Conservation (phyloP, 2,797 vertebrate genomes). For the Chelmon rostratus region DNA sequence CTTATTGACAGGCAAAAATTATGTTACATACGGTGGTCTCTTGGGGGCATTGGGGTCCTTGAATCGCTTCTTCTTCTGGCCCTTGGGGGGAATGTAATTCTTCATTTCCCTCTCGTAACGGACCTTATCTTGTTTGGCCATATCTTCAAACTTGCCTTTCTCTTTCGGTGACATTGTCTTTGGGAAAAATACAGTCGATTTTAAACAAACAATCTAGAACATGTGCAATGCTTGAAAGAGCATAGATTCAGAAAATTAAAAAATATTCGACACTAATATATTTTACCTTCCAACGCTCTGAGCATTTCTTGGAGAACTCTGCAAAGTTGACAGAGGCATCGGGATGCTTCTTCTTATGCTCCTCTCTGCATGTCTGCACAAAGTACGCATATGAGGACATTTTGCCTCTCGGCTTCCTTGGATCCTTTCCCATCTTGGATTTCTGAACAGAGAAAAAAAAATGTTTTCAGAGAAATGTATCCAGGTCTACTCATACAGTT, state of each 20-base stretch:
- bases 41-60: conserved; percentile 99
- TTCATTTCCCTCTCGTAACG: conserved; percentile 98
- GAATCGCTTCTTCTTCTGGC: conserved; percentile 95
- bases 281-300: conserved; percentile 96
- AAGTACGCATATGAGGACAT: conserved; percentile 99
- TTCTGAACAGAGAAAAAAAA: conserved; percentile 34
- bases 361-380: conserved; percentile 98
- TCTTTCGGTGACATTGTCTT: conserved; percentile 97
- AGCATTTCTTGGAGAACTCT: conserved; percentile 99
- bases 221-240: neutral
- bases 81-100: conserved; percentile 94
- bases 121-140: conserved; percentile 95
- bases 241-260: neutral
- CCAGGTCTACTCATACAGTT: neutral
- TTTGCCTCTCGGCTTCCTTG: conserved; percentile 96
- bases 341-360: conserved; percentile 99
- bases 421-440: conserved; percentile 95
- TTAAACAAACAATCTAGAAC: neutral
- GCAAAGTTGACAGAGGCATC: conserved; percentile 96
- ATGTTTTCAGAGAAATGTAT: conserved; percentile 15
- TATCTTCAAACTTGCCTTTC: conserved; percentile 97
- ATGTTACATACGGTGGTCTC: conserved; percentile 94
- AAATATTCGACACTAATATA: neutral
- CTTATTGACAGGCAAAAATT: neutral
- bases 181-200: conserved; percentile 36